Base-by-base conservation (phyloP, 2,797 vertebrate species). In the Acropternis orthonyx region DNA sequence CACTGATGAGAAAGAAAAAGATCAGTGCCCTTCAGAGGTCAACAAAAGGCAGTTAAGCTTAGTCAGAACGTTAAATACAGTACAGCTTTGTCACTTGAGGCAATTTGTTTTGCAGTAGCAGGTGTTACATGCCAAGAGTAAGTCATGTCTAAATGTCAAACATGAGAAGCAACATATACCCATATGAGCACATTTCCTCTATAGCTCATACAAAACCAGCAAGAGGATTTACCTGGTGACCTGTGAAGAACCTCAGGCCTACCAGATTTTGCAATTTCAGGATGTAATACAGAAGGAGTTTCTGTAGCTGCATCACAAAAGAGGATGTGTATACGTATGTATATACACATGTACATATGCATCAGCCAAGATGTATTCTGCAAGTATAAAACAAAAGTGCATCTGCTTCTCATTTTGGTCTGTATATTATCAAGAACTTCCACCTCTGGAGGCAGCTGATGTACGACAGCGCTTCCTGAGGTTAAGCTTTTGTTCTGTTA, bases 371-470 rank as follows among this genome's bases (percentile, higher is more conserved):
- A 52, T 22, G 12, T 28, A 44, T 54, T 54, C 54, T 79, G 76
- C 30, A 94, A 91, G 91, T 46, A 36, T 36, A 95, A 88, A 84
- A 58, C 20, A 63, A 58, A 17, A 5, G 20, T 18, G 9, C 24
- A 22, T 82, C 54, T 89, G 76, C 54, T 92, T 94, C 71, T 81
- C 49, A 54, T 48, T 69, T 63, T 22, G 77, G 67, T 82, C 79
- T 85, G 44, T 41, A 49, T 28, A 18, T 3, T 27, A 58, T 43
- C 28, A 49, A 81, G 69, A 79, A 75, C 55, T 87, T 82, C 51
- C 49, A 85, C 28, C 61, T 59, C 52, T 63, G 56, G 28, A 67
- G 69, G 61, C 68, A 86, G 49, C 61, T 82, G n/a, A 90, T 4
- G 12, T 8, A 79, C 14, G 41, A 63, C 27, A 65, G 36, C 1